Base-by-base conservation (phyloP, 2,797 vertebrate species). In the Rhinophrynus dorsalis region DNA sequence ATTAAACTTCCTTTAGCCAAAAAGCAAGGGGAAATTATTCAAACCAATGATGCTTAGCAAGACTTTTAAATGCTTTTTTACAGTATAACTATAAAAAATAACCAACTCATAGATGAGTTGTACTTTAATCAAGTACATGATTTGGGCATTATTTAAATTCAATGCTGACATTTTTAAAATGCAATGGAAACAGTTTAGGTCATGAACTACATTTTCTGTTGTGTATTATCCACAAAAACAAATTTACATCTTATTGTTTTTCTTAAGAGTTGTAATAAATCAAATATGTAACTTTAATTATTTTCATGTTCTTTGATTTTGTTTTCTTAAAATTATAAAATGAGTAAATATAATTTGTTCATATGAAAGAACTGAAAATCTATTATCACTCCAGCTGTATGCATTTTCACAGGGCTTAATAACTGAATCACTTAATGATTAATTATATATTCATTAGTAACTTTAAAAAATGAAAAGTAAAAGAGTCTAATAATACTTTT, bases 241-340 rank as follows among this genome's bases (percentile, higher is more conserved):
- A 32, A 24, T 20, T 23, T 51, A 12, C 26, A 12, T 17, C 9
- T 35, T 51, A 3, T 51, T 64, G 15, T 51, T 51, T 48, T 48
- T 30, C 35, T 63, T 10, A 15, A 51, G 30, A 7, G 27, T 47
- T 48, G 40, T 57, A 57, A 57, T 67, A 44, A 27, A 57, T 67
- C 52, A 67, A 67, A 57, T 35, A 35, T 27, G 40, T 37, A 57
- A 57, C 40, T 57, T 57, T 66, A 66, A 67, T 57, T 67, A 56
- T 55, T 66, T 29, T 57, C n/a, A 26, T 35, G 64, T 47, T 47
- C 52, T 45, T 67, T 67, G 64, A 57, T 47, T 50, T 40, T 56
- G 6, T 17, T 57, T 30, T 27, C 52, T 57, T 47, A 33, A 37
- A 67, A 24, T 35, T 24, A 33, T 29, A 26, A 42, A 48, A 56